Percentiles rank a stretch among this genome's conserved stretches.
Evolutionary conservation across 2,113 vertebrate genomes (phyloP).

Genomic region (Muntiacus reevesi): DNA sequence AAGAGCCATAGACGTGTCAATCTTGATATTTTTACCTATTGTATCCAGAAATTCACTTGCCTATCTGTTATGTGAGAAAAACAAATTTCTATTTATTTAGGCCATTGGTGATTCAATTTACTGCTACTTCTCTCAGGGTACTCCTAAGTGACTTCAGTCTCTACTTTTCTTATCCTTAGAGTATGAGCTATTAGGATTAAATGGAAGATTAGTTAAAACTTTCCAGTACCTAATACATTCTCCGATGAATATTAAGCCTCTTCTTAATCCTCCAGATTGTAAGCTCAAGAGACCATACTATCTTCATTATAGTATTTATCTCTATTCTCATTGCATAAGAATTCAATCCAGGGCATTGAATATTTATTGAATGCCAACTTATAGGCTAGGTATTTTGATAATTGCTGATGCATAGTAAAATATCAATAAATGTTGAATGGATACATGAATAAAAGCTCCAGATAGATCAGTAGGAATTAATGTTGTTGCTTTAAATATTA

Average conservation of each 20-base stretch:
- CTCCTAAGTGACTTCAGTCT: background rate
- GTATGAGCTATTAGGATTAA: background rate
- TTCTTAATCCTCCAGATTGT: constrained; percentile 1
- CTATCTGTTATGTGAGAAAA: constrained; percentile 16
- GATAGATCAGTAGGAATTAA: background rate
- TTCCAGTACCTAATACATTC: background rate
- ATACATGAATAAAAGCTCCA: background rate
- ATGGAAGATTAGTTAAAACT: background rate
- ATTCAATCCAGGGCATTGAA: background rate
- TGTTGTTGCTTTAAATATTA: background rate
- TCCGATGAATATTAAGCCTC: background rate
- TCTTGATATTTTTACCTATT: background rate
- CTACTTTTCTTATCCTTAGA: constrained; percentile 47
- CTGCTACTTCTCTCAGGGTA: background rate
- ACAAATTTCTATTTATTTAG: background rate
- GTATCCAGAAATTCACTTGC: background rate
- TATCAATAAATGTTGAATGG: background rate
- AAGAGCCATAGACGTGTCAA: background rate
- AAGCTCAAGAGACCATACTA: background rate
- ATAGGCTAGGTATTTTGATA: background rate
- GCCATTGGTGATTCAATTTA: background rate
- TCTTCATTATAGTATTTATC: background rate
- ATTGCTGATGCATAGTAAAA: background rate
- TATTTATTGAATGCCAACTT: constrained; percentile 8
- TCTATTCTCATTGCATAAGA: background rate